Conservation (phyloP, 35 echinoderm and acorn worm species). For the Stichopus chloronotus region DNA sequence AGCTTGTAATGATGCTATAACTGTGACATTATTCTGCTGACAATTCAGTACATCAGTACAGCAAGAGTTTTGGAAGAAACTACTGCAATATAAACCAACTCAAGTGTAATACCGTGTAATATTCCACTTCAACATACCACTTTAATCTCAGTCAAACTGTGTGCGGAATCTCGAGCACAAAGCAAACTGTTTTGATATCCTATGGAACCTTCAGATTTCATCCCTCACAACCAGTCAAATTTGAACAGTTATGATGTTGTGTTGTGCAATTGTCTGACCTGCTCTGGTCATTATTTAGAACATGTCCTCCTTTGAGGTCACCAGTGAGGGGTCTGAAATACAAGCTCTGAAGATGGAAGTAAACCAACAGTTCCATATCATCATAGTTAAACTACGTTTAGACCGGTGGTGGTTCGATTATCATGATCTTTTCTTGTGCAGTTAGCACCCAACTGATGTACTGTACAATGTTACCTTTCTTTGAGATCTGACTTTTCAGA, state of each 20-base stretch:
- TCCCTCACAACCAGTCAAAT: conserved; percentile 36
- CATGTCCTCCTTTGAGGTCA: not conserved
- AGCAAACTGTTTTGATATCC: conserved; percentile 13
- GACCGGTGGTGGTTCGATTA: too few species aligned
- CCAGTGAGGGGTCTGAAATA: conserved; percentile 38
- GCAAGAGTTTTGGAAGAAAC: too few species aligned
- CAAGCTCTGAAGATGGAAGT: conserved; percentile 5
- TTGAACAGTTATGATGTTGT: not conserved
- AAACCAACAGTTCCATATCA: not conserved
- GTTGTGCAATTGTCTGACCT: conserved; percentile 20
- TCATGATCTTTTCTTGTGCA: too few species aligned
- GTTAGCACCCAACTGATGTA: too few species aligned
- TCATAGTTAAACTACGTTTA: too few species aligned
- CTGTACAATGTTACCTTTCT: too few species aligned
- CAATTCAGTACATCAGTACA: too few species aligned
- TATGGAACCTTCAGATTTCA: not conserved
- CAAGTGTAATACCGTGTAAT: not conserved
- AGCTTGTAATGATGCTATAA: too few species aligned
- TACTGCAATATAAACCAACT: too few species aligned
- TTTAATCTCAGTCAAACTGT: not conserved
- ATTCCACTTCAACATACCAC: not conserved
- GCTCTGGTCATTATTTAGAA: conserved; percentile 13
- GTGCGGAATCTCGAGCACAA: not conserved
- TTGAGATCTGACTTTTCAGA: too few species aligned
- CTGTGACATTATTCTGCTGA: too few species aligned